Evolutionary conservation across 1,140 invertebrate species (phyloP), one percentile per base, ranked within the genome.

Genomic region (Drosophila willistoni): DNA sequence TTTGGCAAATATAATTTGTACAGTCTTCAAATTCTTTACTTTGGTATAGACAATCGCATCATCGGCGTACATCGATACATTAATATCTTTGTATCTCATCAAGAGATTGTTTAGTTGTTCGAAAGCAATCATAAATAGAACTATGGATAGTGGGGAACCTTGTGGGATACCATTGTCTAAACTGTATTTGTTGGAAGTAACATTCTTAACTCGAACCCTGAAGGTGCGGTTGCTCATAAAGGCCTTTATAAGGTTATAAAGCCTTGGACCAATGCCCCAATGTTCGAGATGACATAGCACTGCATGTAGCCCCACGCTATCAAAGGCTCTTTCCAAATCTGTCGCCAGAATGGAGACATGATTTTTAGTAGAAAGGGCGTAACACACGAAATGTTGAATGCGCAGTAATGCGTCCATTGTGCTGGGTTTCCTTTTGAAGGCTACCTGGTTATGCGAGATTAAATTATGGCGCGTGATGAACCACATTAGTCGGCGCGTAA

Each of bases 131-230:
- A 64, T 64, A 9, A 73, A 73, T 10, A 73, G 42, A 33, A 69
- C 63, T 34, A 69, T 56, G 44, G 71, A 73, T 10, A 73, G 42
- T 19, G 71, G 71, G 9, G 71, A 73, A 14, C 66, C 66, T 33
- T 73, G 65, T 44, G 71, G 65, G 33, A 73, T 68, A 4, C 67
- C 72, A 42, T 74, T 74, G 19, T 42, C 57, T 10, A 75, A 36
- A 25, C 51, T 25, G 39, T 55, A 22, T 7, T 19, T 56, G 41
- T 19, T 29, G 2, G 68, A 71, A 25, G 22, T 22, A 17, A 33
- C 34, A 29, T 61, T 66, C 17, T 75, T 67, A 34, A 36, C 34
- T 36, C 34, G 34, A 12, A 36, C 10, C 9, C 9, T 36, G 34
- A 36, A 36, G 34, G 34, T 36, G 34, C 34, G 9, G 34, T 10